Percentiles rank a stretch among this genome's conserved stretches.
These are phyloP conservation scores for Amblyjoppa fuscipennis DNA, from an alignment of 2,888 invertebrate species.

Conservation along the genomic window DNA sequence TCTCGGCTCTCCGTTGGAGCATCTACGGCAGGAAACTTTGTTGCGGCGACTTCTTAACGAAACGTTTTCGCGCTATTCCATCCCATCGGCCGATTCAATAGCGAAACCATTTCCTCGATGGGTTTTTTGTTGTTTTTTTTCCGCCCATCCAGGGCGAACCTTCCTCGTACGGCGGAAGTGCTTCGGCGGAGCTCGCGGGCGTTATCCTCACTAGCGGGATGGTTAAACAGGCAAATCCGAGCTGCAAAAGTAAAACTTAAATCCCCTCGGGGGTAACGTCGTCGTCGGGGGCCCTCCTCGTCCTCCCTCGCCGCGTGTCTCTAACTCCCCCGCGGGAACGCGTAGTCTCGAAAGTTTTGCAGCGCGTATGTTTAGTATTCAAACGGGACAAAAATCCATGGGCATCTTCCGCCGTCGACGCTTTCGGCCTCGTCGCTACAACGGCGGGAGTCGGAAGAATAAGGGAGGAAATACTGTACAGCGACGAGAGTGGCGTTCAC, in stretches of 20 bases:
- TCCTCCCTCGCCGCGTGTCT: constrained; percentile 34
- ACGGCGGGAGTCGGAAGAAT: not conserved
- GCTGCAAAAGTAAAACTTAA: constrained; percentile 67
- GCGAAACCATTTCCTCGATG: constrained; percentile 52
- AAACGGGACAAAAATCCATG: constrained; percentile 69
- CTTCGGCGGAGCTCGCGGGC: constrained; percentile 49
- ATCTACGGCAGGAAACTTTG: constrained; percentile 41
- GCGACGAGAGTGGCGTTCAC: constrained; percentile 37
- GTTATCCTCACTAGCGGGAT: constrained; percentile 54
- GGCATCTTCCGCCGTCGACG: constrained; percentile 38
- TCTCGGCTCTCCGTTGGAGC: constrained; percentile 43
- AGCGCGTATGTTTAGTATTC: constrained; percentile 71
- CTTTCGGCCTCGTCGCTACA: constrained; percentile 21
- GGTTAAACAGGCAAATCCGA: constrained; percentile 67
- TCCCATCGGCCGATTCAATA: constrained; percentile 60
- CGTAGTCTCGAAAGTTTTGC: constrained; percentile 69
- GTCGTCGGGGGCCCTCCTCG: constrained; percentile 55
- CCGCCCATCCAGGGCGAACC: constrained; percentile 9
- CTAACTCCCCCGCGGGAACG: constrained; percentile 33
- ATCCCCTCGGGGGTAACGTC: constrained; percentile 64
- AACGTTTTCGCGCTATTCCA: constrained; percentile 56
- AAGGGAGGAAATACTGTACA: constrained; percentile 10
- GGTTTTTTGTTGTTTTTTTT: constrained; percentile 20
- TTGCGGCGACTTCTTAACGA: constrained; percentile 59
- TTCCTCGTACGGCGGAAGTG: constrained; percentile 12